A percentile compares a stretch with the other conserved stretches of the same genome.
phyloP scores from a whole-genome alignment of 2,888 invertebrate genomes.

The Leucophenga montana region DNA sequence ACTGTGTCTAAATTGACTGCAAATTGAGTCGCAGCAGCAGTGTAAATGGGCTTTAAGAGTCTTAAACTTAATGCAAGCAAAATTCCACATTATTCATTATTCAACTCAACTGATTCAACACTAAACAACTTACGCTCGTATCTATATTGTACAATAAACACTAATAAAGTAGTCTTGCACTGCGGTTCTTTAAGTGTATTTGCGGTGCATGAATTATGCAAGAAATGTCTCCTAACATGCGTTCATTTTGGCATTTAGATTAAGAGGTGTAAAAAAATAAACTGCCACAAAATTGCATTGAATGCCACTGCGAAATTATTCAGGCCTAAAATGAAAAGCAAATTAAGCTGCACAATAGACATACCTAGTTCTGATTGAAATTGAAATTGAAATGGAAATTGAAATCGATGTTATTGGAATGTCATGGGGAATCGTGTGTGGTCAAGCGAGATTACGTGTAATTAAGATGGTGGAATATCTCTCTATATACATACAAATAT shows the following conservation, averaged over 20 bases:
- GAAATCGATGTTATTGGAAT: not conserved
- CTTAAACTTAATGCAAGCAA: too few relatives aligned
- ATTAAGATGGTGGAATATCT: not conserved
- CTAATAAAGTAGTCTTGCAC: conserved; percentile 22
- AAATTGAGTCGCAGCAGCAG: too few relatives aligned
- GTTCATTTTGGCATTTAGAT: not conserved
- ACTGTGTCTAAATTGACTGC: too few relatives aligned
- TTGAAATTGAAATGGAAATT: too few relatives aligned
- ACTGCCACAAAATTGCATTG: not conserved
- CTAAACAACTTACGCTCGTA: not conserved
- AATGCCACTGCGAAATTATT: not conserved
- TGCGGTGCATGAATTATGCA: conserved; percentile 61
- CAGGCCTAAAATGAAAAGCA: not conserved
- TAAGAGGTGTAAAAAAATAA: not conserved
- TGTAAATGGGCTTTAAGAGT: too few relatives aligned
- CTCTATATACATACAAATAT: not conserved
- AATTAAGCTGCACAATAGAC: not conserved
- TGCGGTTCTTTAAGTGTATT: conserved; percentile 31
- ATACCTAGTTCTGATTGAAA: too few relatives aligned
- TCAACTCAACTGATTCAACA: too few relatives aligned
- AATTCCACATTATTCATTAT: too few relatives aligned
- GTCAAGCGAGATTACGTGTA: conserved; percentile 1
- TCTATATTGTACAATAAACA: conserved; percentile 23
- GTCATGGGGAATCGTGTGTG: not conserved
- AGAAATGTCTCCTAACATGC: not conserved